Conservation (phyloP, 2,797 vertebrate genomes). For the Chrosomus eos region DNA sequence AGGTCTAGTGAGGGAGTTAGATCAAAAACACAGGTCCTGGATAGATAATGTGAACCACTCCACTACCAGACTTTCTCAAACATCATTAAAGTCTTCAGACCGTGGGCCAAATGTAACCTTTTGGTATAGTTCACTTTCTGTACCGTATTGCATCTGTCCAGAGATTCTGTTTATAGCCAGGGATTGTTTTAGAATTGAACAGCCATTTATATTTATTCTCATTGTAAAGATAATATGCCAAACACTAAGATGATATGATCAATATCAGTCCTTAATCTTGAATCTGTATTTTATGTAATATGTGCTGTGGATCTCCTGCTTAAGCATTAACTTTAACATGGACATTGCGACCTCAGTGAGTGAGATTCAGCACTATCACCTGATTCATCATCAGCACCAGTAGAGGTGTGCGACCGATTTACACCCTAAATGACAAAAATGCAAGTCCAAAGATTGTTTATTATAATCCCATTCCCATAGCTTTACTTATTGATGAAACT, state of each 20-base stretch:
- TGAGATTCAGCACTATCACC: not conserved
- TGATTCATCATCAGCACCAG: not conserved
- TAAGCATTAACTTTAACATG: not conserved
- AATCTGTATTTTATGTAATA: not conserved
- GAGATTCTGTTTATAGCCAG: not conserved
- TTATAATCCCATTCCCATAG: not conserved
- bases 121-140: conserved; percentile 27
- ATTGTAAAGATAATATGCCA: not conserved
- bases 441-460: not conserved
- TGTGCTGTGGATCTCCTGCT: not conserved
- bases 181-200: not conserved
- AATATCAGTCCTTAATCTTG: not conserved
- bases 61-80: conserved; percentile 53
- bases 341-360: not conserved
- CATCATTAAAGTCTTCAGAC: conserved; percentile 51
- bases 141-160: conserved; percentile 27
- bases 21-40: conserved; percentile 60
- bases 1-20: conserved; percentile 71
- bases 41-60: conserved; percentile 76
- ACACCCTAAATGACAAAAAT: not conserved
- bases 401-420: not conserved
- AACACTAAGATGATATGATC: not conserved
- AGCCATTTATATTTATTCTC: not conserved
- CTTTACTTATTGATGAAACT: not conserved
- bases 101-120: conserved; percentile 43